Evolutionary conservation across 2,888 invertebrate species (phyloP).

Genomic region (Diachrysia chrysitis): DNA sequence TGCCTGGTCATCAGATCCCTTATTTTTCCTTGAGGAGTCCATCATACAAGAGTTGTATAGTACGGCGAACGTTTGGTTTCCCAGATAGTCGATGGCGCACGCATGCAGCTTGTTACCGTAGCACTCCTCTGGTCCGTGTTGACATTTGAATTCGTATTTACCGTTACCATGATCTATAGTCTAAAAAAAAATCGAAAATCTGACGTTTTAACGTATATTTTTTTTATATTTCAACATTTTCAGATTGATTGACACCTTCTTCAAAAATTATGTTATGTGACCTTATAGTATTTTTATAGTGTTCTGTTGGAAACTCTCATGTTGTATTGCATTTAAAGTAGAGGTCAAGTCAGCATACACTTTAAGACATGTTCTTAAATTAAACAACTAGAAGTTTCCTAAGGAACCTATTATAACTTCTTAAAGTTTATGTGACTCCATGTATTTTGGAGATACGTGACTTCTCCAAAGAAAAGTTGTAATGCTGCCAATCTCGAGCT

Average conservation of each 20-base stretch:
- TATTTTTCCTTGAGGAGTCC: slow-evolving; percentile 42
- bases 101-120: slow-evolving; percentile 94
- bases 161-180: slow-evolving; percentile 59
- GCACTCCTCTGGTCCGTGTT: slow-evolving; percentile 92
- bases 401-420: slow-evolving; percentile 2
- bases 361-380: neutral
- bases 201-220: no score
- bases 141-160: slow-evolving; percentile 90
- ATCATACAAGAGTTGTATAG: slow-evolving; percentile 93
- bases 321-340: no score
- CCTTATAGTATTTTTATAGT: no score
- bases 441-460: neutral
- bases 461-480: slow-evolving; percentile 1
- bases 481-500: neutral
- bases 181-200: slow-evolving; percentile 19
- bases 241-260: no score
- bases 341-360: no score
- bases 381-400: neutral
- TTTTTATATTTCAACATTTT: no score
- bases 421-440: neutral
- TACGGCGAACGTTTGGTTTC: slow-evolving; percentile 85
- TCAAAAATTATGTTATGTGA: no score
- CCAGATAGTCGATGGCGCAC: slow-evolving; percentile 87
- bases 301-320: no score
- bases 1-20: slow-evolving; percentile 67